Conservation (phyloP, 2,797 vertebrate genomes). For the Diplodus puntazzo region DNA sequence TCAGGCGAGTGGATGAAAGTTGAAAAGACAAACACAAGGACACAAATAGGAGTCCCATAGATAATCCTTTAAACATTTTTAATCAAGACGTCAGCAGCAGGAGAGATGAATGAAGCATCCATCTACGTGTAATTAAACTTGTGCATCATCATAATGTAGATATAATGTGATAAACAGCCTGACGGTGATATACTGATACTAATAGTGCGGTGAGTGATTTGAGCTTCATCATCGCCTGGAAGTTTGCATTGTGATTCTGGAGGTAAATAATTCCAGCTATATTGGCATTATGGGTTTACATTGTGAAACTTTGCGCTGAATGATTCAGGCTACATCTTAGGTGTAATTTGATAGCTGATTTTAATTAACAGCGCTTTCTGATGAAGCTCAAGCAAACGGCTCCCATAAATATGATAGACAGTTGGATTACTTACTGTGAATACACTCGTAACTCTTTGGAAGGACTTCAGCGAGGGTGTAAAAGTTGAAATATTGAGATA, state of each 20-base stretch:
- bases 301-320: conserved; percentile 46
- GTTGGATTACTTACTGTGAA: neutral
- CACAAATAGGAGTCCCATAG: conserved; percentile 76
- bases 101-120: conserved; percentile 79
- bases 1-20: conserved; percentile 80
- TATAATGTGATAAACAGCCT: conserved; percentile 81
- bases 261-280: conserved; percentile 70
- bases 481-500: neutral
- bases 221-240: conserved; percentile 63
- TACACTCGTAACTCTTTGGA: conserved; percentile 13
- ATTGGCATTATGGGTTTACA: conserved; percentile 62
- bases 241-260: conserved; percentile 67
- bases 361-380: conserved; percentile 38
- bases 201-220: conserved; percentile 63
- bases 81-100: conserved; percentile 80
- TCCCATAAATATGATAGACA: conserved; percentile 19
- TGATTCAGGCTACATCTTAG: conserved; percentile 38
- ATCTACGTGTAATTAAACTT: conserved; percentile 83
- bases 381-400: conserved; percentile 9
- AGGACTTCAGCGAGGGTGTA: neutral
- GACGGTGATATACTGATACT: conserved; percentile 72
- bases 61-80: conserved; percentile 82
- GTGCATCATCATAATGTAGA: conserved; percentile 82
- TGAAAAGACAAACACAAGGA: conserved; percentile 83
- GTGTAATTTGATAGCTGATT: conserved; percentile 34